phyloP scores from a whole-genome alignment of 2,797 vertebrate genomes.

The Onychomys leucogaster region DNA sequence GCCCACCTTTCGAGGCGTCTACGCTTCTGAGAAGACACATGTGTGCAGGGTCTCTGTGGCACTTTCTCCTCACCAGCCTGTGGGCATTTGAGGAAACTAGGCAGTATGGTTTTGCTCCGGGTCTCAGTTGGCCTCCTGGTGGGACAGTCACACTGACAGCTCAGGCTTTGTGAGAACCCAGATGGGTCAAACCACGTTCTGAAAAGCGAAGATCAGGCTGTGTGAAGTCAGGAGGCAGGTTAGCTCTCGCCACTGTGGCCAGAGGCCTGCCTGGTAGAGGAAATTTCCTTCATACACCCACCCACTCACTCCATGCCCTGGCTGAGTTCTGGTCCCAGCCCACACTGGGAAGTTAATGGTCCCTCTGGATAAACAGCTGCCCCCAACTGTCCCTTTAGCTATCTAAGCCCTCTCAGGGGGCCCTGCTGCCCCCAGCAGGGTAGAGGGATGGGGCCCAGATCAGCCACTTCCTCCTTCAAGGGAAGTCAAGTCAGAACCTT shows the following conservation, averaged over 20 bases:
- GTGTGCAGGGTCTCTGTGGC: neutral
- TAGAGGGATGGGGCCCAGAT: neutral
- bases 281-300: neutral
- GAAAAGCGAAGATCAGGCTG: neutral
- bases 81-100: neutral
- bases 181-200: neutral
- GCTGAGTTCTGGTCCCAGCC: neutral
- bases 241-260: no score
- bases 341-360: neutral
- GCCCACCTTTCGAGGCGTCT: neutral
- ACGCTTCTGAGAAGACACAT: neutral
- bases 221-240: neutral
- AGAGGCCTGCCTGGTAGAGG: neutral
- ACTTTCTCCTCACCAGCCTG: neutral
- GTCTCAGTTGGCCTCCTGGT: neutral
- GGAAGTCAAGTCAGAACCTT: slow-evolving; percentile 38
- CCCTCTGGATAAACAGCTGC: neutral
- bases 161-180: neutral
- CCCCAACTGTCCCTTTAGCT: neutral
- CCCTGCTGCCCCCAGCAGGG: neutral
- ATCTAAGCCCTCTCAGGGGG: neutral
- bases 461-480: slow-evolving; percentile 62
- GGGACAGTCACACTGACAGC: neutral
- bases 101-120: neutral
- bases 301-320: neutral